These are phyloP conservation scores for Macrophya alboannulata DNA, from an alignment of 2,888 invertebrate species.

Conservation along the genomic window DNA sequence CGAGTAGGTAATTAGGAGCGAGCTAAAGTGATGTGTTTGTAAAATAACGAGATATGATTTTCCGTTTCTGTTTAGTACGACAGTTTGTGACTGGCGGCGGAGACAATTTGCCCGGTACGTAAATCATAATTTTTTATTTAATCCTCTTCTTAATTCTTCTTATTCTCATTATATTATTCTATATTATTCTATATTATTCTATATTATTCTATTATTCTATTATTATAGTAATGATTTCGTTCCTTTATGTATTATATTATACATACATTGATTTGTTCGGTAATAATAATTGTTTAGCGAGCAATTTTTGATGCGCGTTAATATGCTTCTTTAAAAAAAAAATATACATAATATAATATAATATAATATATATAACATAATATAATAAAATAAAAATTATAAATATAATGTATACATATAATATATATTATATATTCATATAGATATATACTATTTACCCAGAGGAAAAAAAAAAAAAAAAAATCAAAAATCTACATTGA, in stretches of 20 bases:
- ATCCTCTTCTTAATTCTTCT: slow-evolving; percentile 70
- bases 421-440: background rate
- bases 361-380: slow-evolving; percentile 28
- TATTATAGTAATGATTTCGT: slow-evolving; percentile 9
- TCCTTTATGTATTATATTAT: background rate
- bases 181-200: slow-evolving; percentile 2
- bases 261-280: background rate
- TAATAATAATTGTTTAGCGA: slow-evolving; percentile 42
- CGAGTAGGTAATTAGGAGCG: slow-evolving; percentile 67
- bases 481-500: background rate
- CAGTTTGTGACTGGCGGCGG: slow-evolving; percentile 81
- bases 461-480: background rate
- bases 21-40: slow-evolving; percentile 48
- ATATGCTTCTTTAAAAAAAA: slow-evolving; percentile 55
- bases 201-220: slow-evolving; percentile 7
- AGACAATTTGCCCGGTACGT: slow-evolving; percentile 82
- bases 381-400: no score
- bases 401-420: background rate
- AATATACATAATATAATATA: slow-evolving; percentile 48
- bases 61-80: slow-evolving; percentile 81
- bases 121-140: slow-evolving; percentile 77
- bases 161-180: slow-evolving; percentile 46
- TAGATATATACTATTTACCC: background rate
- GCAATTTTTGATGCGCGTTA: slow-evolving; percentile 28
- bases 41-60: slow-evolving; percentile 77